Evolutionary conservation across 2,888 invertebrate genomes (phyloP).

Genomic region (Lasiommata megera): DNA sequence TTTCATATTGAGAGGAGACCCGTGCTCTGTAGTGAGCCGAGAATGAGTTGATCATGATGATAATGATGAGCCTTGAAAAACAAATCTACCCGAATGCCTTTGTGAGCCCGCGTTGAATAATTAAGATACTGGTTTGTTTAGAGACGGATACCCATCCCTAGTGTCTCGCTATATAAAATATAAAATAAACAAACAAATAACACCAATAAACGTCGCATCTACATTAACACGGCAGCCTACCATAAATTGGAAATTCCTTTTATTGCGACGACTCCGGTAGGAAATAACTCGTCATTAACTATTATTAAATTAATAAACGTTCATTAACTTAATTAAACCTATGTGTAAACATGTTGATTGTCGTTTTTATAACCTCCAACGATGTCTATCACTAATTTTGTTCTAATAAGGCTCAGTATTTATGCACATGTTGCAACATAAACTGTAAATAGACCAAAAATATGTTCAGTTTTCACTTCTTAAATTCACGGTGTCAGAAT

Average conservation of each 20-base stretch:
- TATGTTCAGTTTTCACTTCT: no score
- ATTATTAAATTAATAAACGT: conserved; percentile 44
- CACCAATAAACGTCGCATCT: conserved; percentile 60
- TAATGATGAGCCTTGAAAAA: no score
- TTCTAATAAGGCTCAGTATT: not conserved
- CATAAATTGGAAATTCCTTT: conserved; percentile 65
- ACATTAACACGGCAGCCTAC: conserved; percentile 56
- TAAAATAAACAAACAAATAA: conserved; percentile 54
- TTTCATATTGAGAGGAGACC: no score
- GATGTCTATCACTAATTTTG: not conserved
- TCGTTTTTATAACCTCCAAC: conserved; percentile 14
- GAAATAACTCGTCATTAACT: conserved; percentile 61
- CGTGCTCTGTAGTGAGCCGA: no score
- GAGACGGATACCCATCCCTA: not conserved
- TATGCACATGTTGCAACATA: no score
- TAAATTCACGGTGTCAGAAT: no score
- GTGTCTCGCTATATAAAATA: conserved; percentile 34
- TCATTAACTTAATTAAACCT: conserved; percentile 31
- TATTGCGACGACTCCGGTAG: conserved; percentile 54
- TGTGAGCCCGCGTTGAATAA: no score
- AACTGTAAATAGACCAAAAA: no score
- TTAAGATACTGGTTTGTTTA: not conserved
- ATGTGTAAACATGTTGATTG: conserved; percentile 22
- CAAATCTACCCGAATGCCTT: no score
- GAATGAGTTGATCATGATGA: no score